Percentiles rank a stretch among this genome's conserved stretches.
Conservation (phyloP, 2,797 vertebrate species). For the Poecilia gillii region DNA sequence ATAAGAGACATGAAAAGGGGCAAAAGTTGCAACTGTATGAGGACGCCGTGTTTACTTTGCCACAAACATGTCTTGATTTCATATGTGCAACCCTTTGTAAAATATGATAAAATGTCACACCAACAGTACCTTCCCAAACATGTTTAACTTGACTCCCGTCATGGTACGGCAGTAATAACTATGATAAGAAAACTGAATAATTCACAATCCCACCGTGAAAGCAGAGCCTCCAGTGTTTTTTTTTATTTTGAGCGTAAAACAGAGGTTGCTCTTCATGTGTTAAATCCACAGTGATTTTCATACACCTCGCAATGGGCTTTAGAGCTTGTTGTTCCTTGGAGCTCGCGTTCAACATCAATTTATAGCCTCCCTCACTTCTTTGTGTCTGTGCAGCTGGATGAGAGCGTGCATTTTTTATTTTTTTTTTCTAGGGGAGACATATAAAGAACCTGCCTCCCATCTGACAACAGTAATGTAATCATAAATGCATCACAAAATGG, state of each 20-base stretch:
- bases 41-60: neutral
- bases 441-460: slow-evolving; percentile 20
- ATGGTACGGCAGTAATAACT: slow-evolving; percentile 46
- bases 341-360: slow-evolving; percentile 57
- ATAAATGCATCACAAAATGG: slow-evolving; percentile 39
- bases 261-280: slow-evolving; percentile 72
- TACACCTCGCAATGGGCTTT: slow-evolving; percentile 68
- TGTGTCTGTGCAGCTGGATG: slow-evolving; percentile 45
- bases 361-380: slow-evolving; percentile 39
- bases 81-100: slow-evolving; percentile 41
- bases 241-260: slow-evolving; percentile 70
- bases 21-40: neutral
- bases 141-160: slow-evolving; percentile 40
- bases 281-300: slow-evolving; percentile 74
- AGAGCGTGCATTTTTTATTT: slow-evolving; percentile 37
- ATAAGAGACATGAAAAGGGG: neutral
- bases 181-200: slow-evolving; percentile 60
- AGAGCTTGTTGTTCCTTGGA: slow-evolving; percentile 57
- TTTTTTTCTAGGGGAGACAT: neutral
- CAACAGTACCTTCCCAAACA: slow-evolving; percentile 26
- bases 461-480: slow-evolving; percentile 49
- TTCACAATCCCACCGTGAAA: slow-evolving; percentile 62
- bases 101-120: slow-evolving; percentile 52
- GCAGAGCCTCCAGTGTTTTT: slow-evolving; percentile 47
- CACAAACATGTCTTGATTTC: slow-evolving; percentile 35